phyloP scores from a whole-genome alignment of 2,113 vertebrate species.

The Naja naja region DNA sequence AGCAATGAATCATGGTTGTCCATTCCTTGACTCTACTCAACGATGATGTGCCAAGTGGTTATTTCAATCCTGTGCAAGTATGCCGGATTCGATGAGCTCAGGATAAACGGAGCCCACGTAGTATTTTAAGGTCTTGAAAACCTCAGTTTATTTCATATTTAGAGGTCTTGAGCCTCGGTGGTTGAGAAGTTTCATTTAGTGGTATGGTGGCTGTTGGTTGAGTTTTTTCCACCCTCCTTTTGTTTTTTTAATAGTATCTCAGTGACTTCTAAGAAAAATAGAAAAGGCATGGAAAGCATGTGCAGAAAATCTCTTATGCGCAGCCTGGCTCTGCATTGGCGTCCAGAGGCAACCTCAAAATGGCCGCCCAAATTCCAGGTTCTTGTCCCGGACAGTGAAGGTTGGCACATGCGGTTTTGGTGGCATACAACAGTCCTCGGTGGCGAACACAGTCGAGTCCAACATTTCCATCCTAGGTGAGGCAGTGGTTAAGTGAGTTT shows the following conservation, averaged over 20 bases:
- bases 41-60: background rate
- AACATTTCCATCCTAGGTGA: background rate
- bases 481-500: background rate
- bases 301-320: background rate
- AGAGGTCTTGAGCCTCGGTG: background rate
- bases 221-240: background rate
- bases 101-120: background rate
- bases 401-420: background rate
- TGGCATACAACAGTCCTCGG: background rate
- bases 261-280: background rate
- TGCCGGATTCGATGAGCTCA: background rate
- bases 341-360: background rate
- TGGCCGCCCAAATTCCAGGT: background rate
- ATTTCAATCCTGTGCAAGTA: background rate
- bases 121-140: background rate
- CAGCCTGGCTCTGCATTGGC: background rate
- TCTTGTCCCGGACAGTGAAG: background rate
- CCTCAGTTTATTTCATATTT: background rate
- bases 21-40: background rate
- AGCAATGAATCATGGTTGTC: background rate
- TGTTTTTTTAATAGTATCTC: background rate
- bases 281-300: background rate
- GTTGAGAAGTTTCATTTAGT: background rate
- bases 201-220: background rate
- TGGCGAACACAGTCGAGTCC: no score